Conservation (phyloP, 2,888 invertebrate genomes). For the Orgyia antiqua region DNA sequence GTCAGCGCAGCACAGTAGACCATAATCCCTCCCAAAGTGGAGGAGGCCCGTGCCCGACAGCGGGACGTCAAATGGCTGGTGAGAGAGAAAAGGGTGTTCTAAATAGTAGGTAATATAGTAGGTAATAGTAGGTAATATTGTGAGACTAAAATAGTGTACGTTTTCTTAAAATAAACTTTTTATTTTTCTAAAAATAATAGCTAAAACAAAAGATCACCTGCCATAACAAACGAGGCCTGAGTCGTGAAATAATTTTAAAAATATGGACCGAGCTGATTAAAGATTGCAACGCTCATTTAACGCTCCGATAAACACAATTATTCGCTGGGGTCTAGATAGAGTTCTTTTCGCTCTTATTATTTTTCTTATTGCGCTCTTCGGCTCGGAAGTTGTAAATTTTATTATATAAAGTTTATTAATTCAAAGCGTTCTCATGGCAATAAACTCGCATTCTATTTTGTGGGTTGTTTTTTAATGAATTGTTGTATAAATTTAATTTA, state of each 20-base stretch:
- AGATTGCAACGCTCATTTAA: conserved; percentile 71
- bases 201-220: conserved; percentile 17
- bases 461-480: background rate
- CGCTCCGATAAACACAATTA: conserved; percentile 72
- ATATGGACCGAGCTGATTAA: conserved; percentile 52
- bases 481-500: background rate
- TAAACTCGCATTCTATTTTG: background rate
- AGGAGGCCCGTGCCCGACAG: no score
- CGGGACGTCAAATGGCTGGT: no score
- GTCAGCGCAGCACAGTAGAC: no score
- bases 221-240: conserved; percentile 31
- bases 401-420: conserved; percentile 14
- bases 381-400: conserved; percentile 17
- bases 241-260: conserved; percentile 32
- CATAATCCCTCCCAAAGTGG: no score
- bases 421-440: background rate
- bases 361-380: conserved; percentile 36
- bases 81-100: no score
- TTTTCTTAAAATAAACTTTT: no score
- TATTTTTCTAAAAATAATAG: no score
- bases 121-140: no score
- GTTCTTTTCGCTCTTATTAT: conserved; percentile 41
- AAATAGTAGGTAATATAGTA: no score
- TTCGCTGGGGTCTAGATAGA: conserved; percentile 45
- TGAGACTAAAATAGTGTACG: no score